phyloP scores from a whole-genome alignment of 2,113 vertebrate species.

The Reinhardtius hippoglossoides region DNA sequence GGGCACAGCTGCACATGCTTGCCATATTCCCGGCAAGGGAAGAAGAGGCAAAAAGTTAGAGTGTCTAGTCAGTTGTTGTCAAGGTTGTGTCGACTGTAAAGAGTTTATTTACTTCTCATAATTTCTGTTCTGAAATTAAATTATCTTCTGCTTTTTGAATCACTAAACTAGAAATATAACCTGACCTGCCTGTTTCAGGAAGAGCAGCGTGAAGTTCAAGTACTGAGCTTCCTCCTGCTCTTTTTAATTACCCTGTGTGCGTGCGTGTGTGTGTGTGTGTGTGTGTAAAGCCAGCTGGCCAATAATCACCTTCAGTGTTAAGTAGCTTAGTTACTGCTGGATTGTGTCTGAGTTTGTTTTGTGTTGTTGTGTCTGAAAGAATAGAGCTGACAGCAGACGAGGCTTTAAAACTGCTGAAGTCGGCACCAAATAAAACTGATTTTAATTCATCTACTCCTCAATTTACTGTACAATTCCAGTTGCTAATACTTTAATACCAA shows the following conservation, averaged over 20 bases:
- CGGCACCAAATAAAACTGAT: slow-evolving; percentile 16
- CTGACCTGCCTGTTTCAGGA: neutral
- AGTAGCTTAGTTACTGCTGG: slow-evolving; percentile 73
- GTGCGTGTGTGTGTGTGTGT: slow-evolving; percentile 5
- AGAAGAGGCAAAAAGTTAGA: slow-evolving; percentile 26
- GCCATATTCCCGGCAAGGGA: slow-evolving; percentile 48
- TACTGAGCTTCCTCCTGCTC: neutral
- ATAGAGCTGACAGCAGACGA: slow-evolving; percentile 28
- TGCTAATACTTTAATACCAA: neutral
- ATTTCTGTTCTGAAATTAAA: neutral
- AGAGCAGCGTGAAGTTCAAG: slow-evolving; percentile 1
- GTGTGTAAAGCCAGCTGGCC: slow-evolving; percentile 65
- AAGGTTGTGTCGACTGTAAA: slow-evolving; percentile 8
- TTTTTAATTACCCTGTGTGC: neutral
- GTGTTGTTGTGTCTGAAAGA: slow-evolving; percentile 27
- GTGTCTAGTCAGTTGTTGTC: slow-evolving; percentile 31
- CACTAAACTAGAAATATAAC: neutral
- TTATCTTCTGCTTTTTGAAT: slow-evolving; percentile 38
- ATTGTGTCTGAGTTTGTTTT: slow-evolving; percentile 50
- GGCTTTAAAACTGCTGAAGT: slow-evolving; percentile 40
- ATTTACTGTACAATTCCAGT: neutral
- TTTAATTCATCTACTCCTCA: neutral
- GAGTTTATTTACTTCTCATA: slow-evolving; percentile 9
- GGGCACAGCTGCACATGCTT: slow-evolving; percentile 66
- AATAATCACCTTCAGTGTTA: slow-evolving; percentile 65